A percentile compares a stretch with the other conserved stretches of the same genome.
Conservation (phyloP, 2,888 invertebrate genomes). For the Pogonocherus hispidulus region DNA sequence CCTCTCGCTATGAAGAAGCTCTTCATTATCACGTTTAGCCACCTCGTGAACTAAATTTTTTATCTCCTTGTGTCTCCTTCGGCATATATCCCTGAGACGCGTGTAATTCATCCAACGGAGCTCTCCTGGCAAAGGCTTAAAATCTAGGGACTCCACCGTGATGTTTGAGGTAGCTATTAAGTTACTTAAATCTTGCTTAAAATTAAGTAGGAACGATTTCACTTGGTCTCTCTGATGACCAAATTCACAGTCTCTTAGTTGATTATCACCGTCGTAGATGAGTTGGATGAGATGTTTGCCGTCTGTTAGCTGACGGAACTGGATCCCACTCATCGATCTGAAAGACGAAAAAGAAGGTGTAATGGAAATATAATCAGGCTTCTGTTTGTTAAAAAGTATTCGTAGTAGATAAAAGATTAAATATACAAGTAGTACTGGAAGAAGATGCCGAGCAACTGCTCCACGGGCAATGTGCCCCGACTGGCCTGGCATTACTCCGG, state of each 20-base stretch:
- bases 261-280: slow-evolving; percentile 75
- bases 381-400: no score
- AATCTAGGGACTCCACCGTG: slow-evolving; percentile 72
- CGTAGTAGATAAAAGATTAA: no score
- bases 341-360: slow-evolving; percentile 35
- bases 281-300: slow-evolving; percentile 79
- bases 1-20: slow-evolving; percentile 41
- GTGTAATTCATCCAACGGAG: slow-evolving; percentile 75
- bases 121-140: slow-evolving; percentile 70
- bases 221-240: slow-evolving; percentile 72
- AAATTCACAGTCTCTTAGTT: slow-evolving; percentile 78
- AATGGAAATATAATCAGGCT: not conserved
- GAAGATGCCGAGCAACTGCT: no score
- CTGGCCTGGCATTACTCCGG: no score
- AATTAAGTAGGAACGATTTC: slow-evolving; percentile 73
- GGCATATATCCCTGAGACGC: slow-evolving; percentile 73
- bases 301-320: slow-evolving; percentile 78
- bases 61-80: slow-evolving; percentile 64
- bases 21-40: not conserved
- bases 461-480: no score
- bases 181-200: slow-evolving; percentile 72
- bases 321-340: slow-evolving; percentile 66
- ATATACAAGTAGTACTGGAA: no score
- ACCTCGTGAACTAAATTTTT: slow-evolving; percentile 43
- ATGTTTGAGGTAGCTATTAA: slow-evolving; percentile 68